Base-by-base conservation (phyloP, 2,113 vertebrate genomes). In the Toxotes chatareus region DNA sequence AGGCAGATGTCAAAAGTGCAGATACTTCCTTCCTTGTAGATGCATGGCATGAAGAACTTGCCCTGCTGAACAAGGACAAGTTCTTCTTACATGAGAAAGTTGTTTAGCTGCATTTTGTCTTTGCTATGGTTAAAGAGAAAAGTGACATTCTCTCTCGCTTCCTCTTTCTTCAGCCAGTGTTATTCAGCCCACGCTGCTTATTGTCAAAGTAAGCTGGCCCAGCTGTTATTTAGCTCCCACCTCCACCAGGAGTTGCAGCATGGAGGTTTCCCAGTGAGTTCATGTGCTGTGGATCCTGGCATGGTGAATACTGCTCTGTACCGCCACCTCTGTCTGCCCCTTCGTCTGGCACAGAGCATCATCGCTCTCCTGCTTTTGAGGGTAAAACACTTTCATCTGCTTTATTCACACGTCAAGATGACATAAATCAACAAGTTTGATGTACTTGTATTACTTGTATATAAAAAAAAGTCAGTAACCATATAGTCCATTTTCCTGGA, bases 291-390 rank as follows among this genome's bases (percentile, higher is more conserved):
- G 63, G 98, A 99, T 91, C 97, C 98, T 0, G 97, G 98, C 38
- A 95, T 98, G 90, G 97, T 98, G 79, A 83, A 97, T 83, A 98
- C 97, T 0, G 90, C 94, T 23, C 95, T 99, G 61, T 99, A 97
- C 92, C 63, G 81, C 11, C 93, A 97, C 80, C 87, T 96, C 38
- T 94, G 94, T 89, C 94, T 91, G 79, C 94, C 93, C n/a, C 83
- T 93, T 0, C 91, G 92, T 31, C 53, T 95, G 75, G 47, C 82
- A 32, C 94, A 95, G 86, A 88, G 80, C 66, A 51, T 89, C 14
- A 65, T 95, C 0, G 92, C 94, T 67, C 90, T 88, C 86, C 88
- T 97, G 11, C 31, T 96, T n/a, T 96, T 97, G 88, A 96, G 95
- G 97, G 97, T 99, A 94, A 21, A 61, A 61, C 53, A 51, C 38